These are phyloP conservation scores for Characodon lateralis DNA, from an alignment of 2,797 vertebrate species.

Conservation along the genomic window DNA sequence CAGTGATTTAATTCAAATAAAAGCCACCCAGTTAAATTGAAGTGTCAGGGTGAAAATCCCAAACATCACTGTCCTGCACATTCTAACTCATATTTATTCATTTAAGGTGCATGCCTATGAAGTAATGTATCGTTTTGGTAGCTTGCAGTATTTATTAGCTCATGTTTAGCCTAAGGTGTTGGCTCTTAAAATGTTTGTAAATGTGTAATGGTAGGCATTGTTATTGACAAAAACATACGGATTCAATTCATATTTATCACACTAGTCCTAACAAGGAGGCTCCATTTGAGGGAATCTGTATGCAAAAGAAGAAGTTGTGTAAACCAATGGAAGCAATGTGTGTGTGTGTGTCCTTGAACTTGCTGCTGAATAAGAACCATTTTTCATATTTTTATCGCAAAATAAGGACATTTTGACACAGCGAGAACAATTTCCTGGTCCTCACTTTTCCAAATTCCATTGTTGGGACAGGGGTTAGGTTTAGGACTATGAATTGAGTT, in stretches of 20 bases:
- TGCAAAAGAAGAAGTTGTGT: constrained; percentile 21
- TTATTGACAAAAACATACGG: constrained; percentile 70
- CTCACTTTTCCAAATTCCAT: too few relatives aligned
- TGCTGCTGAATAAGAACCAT: constrained; percentile 17
- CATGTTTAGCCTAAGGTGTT: constrained; percentile 60
- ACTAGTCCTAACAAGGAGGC: constrained; percentile 10
- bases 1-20: constrained; percentile 65
- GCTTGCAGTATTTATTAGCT: constrained; percentile 77
- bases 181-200: constrained; percentile 56
- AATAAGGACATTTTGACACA: too few relatives aligned
- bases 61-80: constrained; percentile 63
- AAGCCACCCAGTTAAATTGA: constrained; percentile 65
- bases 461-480: too few relatives aligned
- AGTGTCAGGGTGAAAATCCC: constrained; percentile 63
- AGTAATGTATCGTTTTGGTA: constrained; percentile 68
- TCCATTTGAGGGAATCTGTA: constrained; percentile 26
- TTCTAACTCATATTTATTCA: constrained; percentile 71
- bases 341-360: constrained; percentile 14
- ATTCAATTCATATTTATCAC: constrained; percentile 70
- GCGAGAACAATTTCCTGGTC: too few relatives aligned
- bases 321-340: constrained; percentile 17
- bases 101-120: constrained; percentile 51
- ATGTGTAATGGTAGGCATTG: constrained; percentile 58
- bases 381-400: too few relatives aligned
- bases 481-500: too few relatives aligned